Evolutionary conservation across 2,113 vertebrate genomes (phyloP).

Genomic region (Argyrosomus japonicus): DNA sequence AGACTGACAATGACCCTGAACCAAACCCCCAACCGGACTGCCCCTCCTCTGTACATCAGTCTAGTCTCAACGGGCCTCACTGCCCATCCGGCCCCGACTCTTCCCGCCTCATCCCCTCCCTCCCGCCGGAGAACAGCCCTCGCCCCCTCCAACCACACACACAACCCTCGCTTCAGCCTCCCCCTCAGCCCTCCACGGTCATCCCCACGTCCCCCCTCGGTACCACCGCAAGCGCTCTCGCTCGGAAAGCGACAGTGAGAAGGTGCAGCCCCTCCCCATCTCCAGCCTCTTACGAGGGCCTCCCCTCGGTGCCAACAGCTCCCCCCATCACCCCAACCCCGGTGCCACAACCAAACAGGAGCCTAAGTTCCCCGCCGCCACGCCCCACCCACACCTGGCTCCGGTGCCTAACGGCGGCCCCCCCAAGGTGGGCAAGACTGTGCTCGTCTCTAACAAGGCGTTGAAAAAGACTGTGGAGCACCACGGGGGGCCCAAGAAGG

Average conservation of each 20-base stretch:
- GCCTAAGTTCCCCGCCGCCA: constrained; percentile 81
- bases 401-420: constrained; percentile 94
- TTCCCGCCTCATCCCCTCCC: constrained; percentile 85
- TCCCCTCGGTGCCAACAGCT: constrained; percentile 83
- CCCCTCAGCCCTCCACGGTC: constrained; percentile 88
- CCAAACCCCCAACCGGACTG: constrained; percentile 81
- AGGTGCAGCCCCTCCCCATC: constrained; percentile 95
- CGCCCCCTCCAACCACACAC: constrained; percentile 74
- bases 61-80: constrained; percentile 88
- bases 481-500: constrained; percentile 94
- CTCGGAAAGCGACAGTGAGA: constrained; percentile 98
- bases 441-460: constrained; percentile 91
- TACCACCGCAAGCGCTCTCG: constrained; percentile 95
- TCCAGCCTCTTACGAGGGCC: constrained; percentile 92
- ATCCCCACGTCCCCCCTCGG: constrained; percentile 87
- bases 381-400: constrained; percentile 88
- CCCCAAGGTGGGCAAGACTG: constrained; percentile 93
- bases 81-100: constrained; percentile 76
- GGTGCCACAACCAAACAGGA: constrained; percentile 90
- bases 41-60: constrained; percentile 83
- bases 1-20: constrained; percentile 87
- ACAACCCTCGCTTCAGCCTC: constrained; percentile 79
- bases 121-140: constrained; percentile 87
- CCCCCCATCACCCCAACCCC: constrained; percentile 85
- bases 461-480: constrained; percentile 95